Evolutionary conservation across 2,797 vertebrate genomes (phyloP).

Genomic region (Ispidina lecontei): DNA sequence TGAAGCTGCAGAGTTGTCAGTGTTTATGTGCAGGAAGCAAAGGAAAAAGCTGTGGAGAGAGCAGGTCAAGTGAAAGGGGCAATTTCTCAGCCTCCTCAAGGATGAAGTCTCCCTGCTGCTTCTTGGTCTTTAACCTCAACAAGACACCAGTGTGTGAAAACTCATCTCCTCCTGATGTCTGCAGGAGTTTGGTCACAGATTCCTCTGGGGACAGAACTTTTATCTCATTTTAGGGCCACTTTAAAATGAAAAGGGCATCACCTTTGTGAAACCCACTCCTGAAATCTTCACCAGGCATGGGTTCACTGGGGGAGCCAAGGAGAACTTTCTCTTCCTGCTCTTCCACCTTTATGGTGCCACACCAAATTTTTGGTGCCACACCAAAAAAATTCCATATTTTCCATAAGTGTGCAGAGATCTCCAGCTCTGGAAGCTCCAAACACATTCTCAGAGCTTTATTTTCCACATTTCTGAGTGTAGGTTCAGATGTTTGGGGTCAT

Average conservation of each 20-base stretch:
- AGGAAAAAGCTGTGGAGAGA: background rate
- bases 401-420: background rate
- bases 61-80: background rate
- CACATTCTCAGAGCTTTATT: background rate
- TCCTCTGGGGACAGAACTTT: background rate
- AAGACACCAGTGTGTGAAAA: background rate
- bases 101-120: conserved; percentile 30
- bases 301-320: background rate
- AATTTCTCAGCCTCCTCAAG: background rate
- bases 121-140: background rate
- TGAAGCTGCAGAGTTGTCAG: background rate
- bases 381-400: too few species aligned
- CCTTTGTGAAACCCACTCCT: background rate
- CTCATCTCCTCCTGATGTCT: background rate
- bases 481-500: background rate
- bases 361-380: too few species aligned
- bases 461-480: background rate
- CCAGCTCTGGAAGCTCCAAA: background rate
- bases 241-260: background rate
- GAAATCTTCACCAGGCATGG: background rate
- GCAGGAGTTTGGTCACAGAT: background rate
- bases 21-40: background rate
- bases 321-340: background rate
- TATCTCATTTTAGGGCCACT: background rate
- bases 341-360: background rate